Conservation (phyloP, 2,888 invertebrate species). For the Nemotelus nigrinus region DNA sequence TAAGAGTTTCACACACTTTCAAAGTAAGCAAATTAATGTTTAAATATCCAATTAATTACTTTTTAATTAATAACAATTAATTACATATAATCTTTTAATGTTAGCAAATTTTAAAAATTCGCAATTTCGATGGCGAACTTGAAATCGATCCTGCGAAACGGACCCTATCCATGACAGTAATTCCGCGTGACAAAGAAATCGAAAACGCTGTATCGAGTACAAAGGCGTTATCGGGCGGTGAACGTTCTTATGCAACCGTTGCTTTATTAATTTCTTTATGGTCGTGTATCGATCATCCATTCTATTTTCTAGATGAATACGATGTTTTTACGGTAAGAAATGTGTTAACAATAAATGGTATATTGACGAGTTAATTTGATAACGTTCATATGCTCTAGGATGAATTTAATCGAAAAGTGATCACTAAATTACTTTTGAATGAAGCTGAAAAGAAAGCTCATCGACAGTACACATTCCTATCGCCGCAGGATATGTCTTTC, state of each 20-base stretch:
- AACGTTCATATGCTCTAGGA: conserved; percentile 69
- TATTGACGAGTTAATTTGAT: no score
- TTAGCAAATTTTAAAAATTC: conserved; percentile 57
- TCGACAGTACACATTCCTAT: conserved; percentile 88
- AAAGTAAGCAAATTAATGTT: conserved; percentile 54
- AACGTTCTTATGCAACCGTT: conserved; percentile 94
- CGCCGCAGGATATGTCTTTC: conserved; percentile 81
- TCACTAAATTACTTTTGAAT: conserved; percentile 80
- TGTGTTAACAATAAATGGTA: not conserved
- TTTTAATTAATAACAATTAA: no score
- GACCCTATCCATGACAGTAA: conserved; percentile 67
- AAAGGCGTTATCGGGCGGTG: conserved; percentile 90
- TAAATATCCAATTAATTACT: not conserved
- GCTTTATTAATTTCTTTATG: conserved; percentile 93
- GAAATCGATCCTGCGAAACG: conserved; percentile 63
- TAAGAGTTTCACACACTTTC: conserved; percentile 65
- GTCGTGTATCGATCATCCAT: conserved; percentile 91
- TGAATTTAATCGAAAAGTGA: conserved; percentile 81
- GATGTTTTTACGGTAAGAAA: conserved; percentile 90
- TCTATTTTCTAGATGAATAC: conserved; percentile 95
- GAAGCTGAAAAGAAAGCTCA: conserved; percentile 75
- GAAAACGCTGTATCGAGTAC: conserved; percentile 67
- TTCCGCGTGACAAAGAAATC: conserved; percentile 67
- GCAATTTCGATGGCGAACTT: conserved; percentile 58
- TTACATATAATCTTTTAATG: not conserved